Evolutionary conservation across 2,113 vertebrate genomes (phyloP).

Genomic region (Corythoichthys haematopterus): DNA sequence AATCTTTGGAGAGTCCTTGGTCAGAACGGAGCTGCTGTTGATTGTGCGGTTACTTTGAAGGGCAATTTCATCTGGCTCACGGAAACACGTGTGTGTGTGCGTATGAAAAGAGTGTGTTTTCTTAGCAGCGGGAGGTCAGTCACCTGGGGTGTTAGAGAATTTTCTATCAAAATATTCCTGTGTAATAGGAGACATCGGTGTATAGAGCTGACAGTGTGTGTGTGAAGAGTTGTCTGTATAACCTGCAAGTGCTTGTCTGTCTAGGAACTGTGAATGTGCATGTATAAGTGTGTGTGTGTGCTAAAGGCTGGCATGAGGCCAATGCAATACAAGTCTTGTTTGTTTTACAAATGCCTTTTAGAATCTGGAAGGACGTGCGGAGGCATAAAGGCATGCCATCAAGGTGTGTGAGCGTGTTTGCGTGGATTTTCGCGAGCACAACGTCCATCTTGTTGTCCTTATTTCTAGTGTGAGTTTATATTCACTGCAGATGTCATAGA

Average conservation of each 20-base stretch:
- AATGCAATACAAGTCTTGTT: slow-evolving; percentile 55
- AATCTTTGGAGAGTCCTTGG: slow-evolving; percentile 24
- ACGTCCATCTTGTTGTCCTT: slow-evolving; percentile 25
- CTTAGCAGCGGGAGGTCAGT: slow-evolving; percentile 53
- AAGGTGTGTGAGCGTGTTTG: slow-evolving; percentile 35
- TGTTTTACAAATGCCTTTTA: slow-evolving; percentile 54
- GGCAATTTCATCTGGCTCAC: slow-evolving; percentile 60
- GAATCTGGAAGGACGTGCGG: slow-evolving; percentile 55
- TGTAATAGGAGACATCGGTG: slow-evolving; percentile 57
- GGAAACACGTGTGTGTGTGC: slow-evolving; percentile 37
- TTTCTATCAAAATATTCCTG: slow-evolving; percentile 61
- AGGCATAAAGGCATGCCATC: slow-evolving; percentile 46
- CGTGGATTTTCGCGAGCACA: slow-evolving; percentile 21
- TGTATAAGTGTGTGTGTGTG: background rate
- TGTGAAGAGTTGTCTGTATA: slow-evolving; percentile 16
- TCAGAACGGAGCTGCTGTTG: slow-evolving; percentile 47
- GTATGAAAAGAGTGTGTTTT: slow-evolving; percentile 47
- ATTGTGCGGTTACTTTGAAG: slow-evolving; percentile 66
- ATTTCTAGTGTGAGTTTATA: slow-evolving; percentile 5
- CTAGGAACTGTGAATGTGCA: slow-evolving; percentile 2
- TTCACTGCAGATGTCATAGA: slow-evolving; percentile 17
- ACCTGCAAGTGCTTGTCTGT: slow-evolving; percentile 31
- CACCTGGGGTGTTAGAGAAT: slow-evolving; percentile 63
- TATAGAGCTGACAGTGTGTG: slow-evolving; percentile 17
- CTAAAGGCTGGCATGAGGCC: slow-evolving; percentile 41